Base-by-base conservation (phyloP, 2,888 invertebrate genomes). In the Linnaemya tessellans region DNA sequence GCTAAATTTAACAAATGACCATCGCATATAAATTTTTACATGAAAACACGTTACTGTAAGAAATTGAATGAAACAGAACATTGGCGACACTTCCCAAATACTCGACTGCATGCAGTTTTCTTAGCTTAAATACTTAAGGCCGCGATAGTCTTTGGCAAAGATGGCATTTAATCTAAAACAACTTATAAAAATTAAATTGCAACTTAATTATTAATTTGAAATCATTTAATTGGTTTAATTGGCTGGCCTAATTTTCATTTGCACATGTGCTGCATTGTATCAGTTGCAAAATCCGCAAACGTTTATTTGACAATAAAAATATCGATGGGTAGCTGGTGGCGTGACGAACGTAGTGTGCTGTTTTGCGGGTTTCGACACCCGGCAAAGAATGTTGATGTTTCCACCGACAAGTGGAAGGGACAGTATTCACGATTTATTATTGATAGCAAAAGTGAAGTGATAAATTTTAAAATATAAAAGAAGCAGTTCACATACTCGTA, bases 171-270 rank as follows among this genome's bases (percentile, higher is more conserved):
- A 38, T 1, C 18, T 20, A 58, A 58, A n/a, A n/a, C n/a, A 15
- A 18, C 30, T 35, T 30, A 3, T 15, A n/a, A 58, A 3, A 60
- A 60, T 1, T 51, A 51, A 20, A 20, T 20, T 51, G n/a, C 46
- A 46, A 46, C 5, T 20, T 43, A 20, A 64, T 43, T 30, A 56
- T 30, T 56, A 56, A 56, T 56, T 56, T 56, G 1, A n/a, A 15
- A 56, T n/a, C 30, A 56, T 30, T 56, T 30, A 56, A 56, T 56
- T 56, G 30, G 5, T 30, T 30, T 8, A 56, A 54, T 54, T 54
- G 20, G 11, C 11, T 54, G 54, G 22, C 54, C 54, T 13, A 54
- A 2, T 54, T 54, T 18, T 49, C 15, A 30, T 56, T 56, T 25
- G 30, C 25, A 5, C 25, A 56, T 56, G 25, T 20, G 20, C 20